These are phyloP conservation scores for Hippolais icterina DNA, from an alignment of 2,113 vertebrate genomes.

Conservation along the genomic window DNA sequence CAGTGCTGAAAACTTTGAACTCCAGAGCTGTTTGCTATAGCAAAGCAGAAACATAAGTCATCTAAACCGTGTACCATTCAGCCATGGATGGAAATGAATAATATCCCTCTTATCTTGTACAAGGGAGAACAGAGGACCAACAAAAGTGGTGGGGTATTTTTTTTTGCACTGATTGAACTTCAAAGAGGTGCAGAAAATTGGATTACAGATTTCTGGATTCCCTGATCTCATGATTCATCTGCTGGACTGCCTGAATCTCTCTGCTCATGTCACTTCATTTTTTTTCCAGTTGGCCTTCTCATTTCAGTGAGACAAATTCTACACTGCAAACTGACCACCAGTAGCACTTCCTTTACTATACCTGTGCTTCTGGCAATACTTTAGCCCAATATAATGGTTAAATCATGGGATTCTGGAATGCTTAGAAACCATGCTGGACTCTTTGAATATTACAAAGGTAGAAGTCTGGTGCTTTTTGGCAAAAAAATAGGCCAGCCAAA, in stretches of 20 bases:
- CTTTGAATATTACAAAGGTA: not conserved
- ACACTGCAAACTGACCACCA: not conserved
- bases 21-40: slow-evolving; percentile 12
- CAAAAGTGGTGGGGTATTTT: not conserved
- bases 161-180: not conserved
- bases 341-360: not conserved
- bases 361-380: not conserved
- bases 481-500: not conserved
- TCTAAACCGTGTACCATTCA: slow-evolving; percentile 1
- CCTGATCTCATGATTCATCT: not conserved
- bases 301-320: not conserved
- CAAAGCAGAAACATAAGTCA: slow-evolving; percentile 12
- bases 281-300: not conserved
- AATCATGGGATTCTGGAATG: not conserved
- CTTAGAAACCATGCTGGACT: not conserved
- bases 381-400: not conserved
- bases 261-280: not conserved
- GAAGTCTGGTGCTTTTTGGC: not conserved
- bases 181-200: not conserved
- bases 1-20: slow-evolving; percentile 46
- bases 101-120: not conserved
- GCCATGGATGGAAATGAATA: not conserved
- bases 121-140: not conserved
- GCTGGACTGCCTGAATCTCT: not conserved
- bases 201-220: slow-evolving; percentile 24